phyloP scores from a whole-genome alignment of 2,888 invertebrate genomes.

The Philopedon plagiatum region DNA sequence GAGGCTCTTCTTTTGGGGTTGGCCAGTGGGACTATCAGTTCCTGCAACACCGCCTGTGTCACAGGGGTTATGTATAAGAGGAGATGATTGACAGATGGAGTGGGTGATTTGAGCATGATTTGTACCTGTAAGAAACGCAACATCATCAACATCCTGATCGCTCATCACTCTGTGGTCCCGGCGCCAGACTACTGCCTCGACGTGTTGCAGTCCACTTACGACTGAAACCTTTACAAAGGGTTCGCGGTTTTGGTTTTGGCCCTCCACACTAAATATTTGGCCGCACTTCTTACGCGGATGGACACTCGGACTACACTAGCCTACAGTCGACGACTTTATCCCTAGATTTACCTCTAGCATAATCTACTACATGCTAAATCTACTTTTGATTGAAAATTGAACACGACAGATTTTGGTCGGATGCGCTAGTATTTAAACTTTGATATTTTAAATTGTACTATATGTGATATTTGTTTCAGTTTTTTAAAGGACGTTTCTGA shows the following conservation, averaged over 20 bases:
- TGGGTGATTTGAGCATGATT: constrained; percentile 62
- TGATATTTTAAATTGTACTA: constrained; percentile 58
- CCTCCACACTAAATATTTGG: constrained; percentile 64
- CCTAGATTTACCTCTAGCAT: constrained; percentile 41
- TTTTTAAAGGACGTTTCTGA: constrained; percentile 45
- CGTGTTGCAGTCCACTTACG: constrained; percentile 68
- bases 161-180: constrained; percentile 78
- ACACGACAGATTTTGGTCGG: constrained; percentile 56
- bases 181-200: constrained; percentile 71
- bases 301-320: constrained; percentile 26
- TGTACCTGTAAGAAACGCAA: constrained; percentile 90
- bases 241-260: constrained; percentile 64
- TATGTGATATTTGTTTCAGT: constrained; percentile 56
- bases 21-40: constrained; percentile 74
- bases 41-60: constrained; percentile 72
- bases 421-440: constrained; percentile 41
- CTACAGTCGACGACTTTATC: constrained; percentile 35
- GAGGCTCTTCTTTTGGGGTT: constrained; percentile 75
- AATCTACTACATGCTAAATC: constrained; percentile 53
- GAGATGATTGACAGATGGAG: constrained; percentile 63
- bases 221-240: constrained; percentile 69
- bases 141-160: constrained; percentile 93
- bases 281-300: constrained; percentile 46
- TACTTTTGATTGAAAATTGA: constrained; percentile 53
- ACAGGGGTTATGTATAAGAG: constrained; percentile 67